Base-by-base conservation (phyloP, 2,888 invertebrate species). In the Synanthedon myopaeformis region DNA sequence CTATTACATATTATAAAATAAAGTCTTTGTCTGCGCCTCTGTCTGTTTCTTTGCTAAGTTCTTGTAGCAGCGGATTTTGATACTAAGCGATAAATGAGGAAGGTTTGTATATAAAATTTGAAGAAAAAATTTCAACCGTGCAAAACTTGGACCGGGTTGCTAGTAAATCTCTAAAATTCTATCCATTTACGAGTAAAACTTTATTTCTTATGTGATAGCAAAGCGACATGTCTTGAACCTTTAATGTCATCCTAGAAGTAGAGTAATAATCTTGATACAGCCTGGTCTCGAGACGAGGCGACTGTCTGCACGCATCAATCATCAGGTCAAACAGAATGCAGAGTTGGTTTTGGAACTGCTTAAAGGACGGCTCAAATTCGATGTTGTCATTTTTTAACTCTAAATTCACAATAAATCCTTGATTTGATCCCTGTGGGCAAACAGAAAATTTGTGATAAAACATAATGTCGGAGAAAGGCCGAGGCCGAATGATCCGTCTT, bases 281-380 rank as follows among this genome's bases (percentile, higher is more conserved):
- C 64, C 93, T 90, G 1, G 92, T 93, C 78, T 98, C 97, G 49
- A 97, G 88, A 54, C 95, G 89, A 1, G 96, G 94, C 53, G 95
- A 87, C 42, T 89, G 89, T 58, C 89, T 86, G 41, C 95, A 92
- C 0, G 94, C 91, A 56, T 92, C 89, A 11, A 93, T 90, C 61
- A 97, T 90, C n/a, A 90, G 89, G 61, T 94, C 93, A 59, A 95
- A 91, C 17, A 94, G 82, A 51, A 91, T 87, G 45, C 93, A 74
- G 1, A 97, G 81, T 57, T 91, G 91, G 52, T 92, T 90, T 59
- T 90, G 90, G 64, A 97, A 93, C 67, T 91, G 91, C 53, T 91
- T 91, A 66, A 95, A 95, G 0, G 91, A 84, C 0, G 96, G 95
- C 56, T 92, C 93, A 65, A 95, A 95, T 28, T 88, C 87, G 48